Evolutionary conservation across 37 sponge, comb jelly and placozoan genomes (phyloP).

Genomic region (Halisarca cf. caerulea): DNA sequence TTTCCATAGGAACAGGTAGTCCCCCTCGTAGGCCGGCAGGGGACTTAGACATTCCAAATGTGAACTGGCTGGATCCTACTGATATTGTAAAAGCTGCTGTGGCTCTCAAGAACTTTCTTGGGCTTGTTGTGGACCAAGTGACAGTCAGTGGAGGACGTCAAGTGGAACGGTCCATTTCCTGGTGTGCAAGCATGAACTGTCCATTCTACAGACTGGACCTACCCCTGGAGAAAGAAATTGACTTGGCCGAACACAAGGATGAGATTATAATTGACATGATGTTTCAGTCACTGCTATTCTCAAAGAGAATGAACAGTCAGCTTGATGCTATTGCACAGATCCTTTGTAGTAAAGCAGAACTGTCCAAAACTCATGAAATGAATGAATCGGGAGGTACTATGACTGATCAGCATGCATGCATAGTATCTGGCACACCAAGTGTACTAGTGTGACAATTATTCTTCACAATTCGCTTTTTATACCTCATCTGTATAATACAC

Average conservation of each 20-base stretch:
- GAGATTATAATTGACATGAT: background rate
- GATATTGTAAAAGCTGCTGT: background rate
- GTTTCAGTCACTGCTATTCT: background rate
- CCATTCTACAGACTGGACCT: slow-evolving; percentile 36
- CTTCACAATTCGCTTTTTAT: no score
- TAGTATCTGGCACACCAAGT: no score
- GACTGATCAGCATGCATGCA: no score
- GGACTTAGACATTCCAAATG: background rate
- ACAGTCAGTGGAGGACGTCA: slow-evolving; percentile 38
- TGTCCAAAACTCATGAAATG: no score
- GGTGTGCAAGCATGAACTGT: slow-evolving; percentile 27
- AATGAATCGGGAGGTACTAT: no score
- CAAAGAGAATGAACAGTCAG: no score
- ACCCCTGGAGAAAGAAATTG: background rate
- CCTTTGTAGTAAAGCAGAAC: no score
- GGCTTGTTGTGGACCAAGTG: slow-evolving; percentile 19
- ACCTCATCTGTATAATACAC: no score
- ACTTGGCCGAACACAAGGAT: background rate
- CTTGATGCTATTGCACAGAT: no score
- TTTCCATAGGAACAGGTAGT: slow-evolving; percentile 29
- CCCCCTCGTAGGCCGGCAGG: background rate
- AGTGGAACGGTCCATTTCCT: slow-evolving; percentile 21
- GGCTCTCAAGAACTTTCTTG: background rate
- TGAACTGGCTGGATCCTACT: background rate
- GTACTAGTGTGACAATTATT: no score